Evolutionary conservation across 2,888 invertebrate genomes (phyloP).

Genomic region (Vannuccia rotundouncinata): DNA sequence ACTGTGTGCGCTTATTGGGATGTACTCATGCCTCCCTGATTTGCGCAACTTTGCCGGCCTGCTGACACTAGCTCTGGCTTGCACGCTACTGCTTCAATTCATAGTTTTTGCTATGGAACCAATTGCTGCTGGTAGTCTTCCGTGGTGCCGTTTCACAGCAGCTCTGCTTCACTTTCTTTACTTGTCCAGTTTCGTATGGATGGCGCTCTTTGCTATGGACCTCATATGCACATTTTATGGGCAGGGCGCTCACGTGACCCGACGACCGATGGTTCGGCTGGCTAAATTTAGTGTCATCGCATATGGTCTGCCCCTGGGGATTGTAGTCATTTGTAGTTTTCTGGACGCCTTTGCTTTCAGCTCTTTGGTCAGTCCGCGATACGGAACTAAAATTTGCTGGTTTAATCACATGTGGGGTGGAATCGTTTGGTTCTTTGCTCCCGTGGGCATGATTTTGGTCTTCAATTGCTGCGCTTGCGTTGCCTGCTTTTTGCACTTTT

Average conservation of each 20-base stretch:
- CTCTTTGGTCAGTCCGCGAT: not conserved
- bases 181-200: not conserved
- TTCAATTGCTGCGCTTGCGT: not conserved
- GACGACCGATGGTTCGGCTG: not conserved
- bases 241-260: not conserved
- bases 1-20: not conserved
- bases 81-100: not conserved
- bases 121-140: not conserved
- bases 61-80: not conserved
- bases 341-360: not conserved
- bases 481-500: not conserved
- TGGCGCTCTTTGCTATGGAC: not conserved
- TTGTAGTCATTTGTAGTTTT: not conserved
- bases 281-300: not conserved
- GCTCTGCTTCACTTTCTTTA: not conserved
- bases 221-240: not conserved
- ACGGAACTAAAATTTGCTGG: not conserved
- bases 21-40: not conserved
- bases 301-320: not conserved
- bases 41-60: not conserved
- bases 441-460: not conserved
- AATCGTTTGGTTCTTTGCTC: not conserved
- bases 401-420: not conserved
- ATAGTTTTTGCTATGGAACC: not conserved
- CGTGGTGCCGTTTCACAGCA: not conserved